phyloP scores from a whole-genome alignment of 2,888 invertebrate genomes.

The Standfussiana lucernea region DNA sequence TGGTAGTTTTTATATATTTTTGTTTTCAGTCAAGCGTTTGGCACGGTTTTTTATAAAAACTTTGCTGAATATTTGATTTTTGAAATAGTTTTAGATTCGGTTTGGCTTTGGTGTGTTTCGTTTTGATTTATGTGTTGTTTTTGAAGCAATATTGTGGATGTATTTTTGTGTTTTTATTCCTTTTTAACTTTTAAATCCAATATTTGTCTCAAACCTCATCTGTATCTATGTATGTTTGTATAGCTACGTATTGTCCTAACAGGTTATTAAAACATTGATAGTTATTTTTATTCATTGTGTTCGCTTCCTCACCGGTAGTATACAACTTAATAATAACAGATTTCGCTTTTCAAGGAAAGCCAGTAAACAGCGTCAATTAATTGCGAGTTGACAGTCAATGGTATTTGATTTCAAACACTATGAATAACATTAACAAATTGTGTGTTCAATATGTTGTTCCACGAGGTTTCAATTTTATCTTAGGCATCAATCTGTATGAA shows the following conservation, averaged over 20 bases:
- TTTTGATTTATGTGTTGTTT: slow-evolving; percentile 27
- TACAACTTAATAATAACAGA: slow-evolving; percentile 2
- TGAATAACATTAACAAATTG: slow-evolving; percentile 9
- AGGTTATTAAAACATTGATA: background rate
- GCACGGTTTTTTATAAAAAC: slow-evolving; percentile 53
- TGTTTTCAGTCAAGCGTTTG: slow-evolving; percentile 47
- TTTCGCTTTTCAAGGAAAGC: slow-evolving; percentile 8
- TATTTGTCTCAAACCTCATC: background rate
- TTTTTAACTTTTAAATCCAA: background rate
- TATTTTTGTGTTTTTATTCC: background rate
- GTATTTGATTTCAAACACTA: slow-evolving; percentile 34
- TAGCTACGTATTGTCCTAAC: too few relatives aligned
- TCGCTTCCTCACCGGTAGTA: background rate
- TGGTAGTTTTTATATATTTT: slow-evolving; percentile 44
- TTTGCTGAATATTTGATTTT: slow-evolving; percentile 43
- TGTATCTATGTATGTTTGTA: background rate
- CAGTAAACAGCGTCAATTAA: slow-evolving; percentile 18
- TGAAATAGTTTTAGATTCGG: slow-evolving; percentile 31
- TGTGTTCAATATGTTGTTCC: background rate
- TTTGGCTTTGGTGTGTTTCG: slow-evolving; percentile 11
- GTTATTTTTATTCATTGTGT: background rate
- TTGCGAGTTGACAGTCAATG: slow-evolving; percentile 30
- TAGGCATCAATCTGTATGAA: background rate
- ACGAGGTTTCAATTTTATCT: background rate
- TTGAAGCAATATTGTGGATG: background rate